Conservation (phyloP, 1,140 invertebrate species). For the Macrobrachium rosenbergii region DNA sequence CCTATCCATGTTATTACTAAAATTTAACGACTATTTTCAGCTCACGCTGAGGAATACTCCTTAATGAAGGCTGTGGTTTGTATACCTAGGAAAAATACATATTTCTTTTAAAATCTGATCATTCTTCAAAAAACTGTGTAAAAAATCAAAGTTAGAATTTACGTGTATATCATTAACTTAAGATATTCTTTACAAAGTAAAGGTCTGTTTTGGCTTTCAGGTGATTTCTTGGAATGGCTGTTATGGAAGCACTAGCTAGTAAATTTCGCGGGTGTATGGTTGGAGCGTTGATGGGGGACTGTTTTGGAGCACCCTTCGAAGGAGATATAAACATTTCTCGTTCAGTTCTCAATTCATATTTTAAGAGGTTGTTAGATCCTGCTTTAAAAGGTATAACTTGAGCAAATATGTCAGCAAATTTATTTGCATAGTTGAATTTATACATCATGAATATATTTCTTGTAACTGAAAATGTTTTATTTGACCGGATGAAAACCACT, state of each 20-base stretch:
- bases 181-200: not conserved
- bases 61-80: too few relatives aligned
- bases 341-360: conserved; percentile 75
- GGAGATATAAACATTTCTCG: conserved; percentile 73
- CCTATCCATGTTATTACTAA: too few relatives aligned
- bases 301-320: conserved; percentile 81
- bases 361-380: conserved; percentile 76
- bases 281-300: conserved; percentile 81
- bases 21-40: too few relatives aligned
- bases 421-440: conserved; percentile 29
- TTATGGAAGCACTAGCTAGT: conserved; percentile 66
- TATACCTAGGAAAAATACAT: too few relatives aligned
- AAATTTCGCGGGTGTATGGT: conserved; percentile 80
- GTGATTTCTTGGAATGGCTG: conserved; percentile 21
- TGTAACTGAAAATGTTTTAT: not conserved
- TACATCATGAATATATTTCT: not conserved
- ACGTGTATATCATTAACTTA: too few relatives aligned
- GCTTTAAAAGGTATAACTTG: conserved; percentile 73
- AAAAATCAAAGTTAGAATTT: not conserved
- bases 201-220: not conserved
- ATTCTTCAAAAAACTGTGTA: too few relatives aligned
- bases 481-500: too few relatives aligned
- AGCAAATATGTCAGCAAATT: not conserved
- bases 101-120: too few relatives aligned
- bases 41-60: too few relatives aligned